phyloP scores from a whole-genome alignment of 92 coral and sea anemone genomes.

The Anthopleura xanthogrammica region DNA sequence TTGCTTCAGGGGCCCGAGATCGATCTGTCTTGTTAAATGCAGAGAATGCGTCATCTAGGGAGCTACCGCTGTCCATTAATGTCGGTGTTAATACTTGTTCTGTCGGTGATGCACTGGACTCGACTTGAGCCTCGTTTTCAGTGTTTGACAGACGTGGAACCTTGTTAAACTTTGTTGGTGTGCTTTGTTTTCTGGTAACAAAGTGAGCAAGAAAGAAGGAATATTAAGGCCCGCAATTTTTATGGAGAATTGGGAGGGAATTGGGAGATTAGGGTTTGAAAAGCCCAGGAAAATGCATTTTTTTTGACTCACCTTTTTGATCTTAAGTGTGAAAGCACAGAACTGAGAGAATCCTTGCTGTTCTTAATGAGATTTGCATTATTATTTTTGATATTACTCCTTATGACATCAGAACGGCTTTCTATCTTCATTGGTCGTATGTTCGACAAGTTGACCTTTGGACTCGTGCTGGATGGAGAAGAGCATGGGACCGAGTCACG shows the following conservation, averaged over 20 bases:
- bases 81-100: slow-evolving; percentile 19
- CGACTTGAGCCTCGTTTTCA: slow-evolving; percentile 15
- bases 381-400: slow-evolving; percentile 8
- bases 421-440: slow-evolving; percentile 28
- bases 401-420: slow-evolving; percentile 23
- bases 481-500: slow-evolving; percentile 37
- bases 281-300: too few species aligned
- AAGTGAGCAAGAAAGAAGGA: background rate
- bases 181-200: slow-evolving; percentile 69
- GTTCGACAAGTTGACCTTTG: slow-evolving; percentile 24
- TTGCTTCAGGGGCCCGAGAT: background rate
- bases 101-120: slow-evolving; percentile 31
- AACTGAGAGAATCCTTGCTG: slow-evolving; percentile 53
- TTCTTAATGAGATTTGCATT: slow-evolving; percentile 33
- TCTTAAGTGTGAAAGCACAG: slow-evolving; percentile 72
- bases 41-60: slow-evolving; percentile 23
- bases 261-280: too few species aligned
- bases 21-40: background rate
- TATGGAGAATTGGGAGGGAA: too few species aligned
- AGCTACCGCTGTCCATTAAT: slow-evolving; percentile 45
- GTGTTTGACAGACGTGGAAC: slow-evolving; percentile 37
- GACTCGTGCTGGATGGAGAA: slow-evolving; percentile 12
- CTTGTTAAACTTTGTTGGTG: slow-evolving; percentile 87
- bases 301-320: slow-evolving; percentile 59
- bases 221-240: too few species aligned